A percentile compares a stretch with the other conserved stretches of the same genome.
Evolutionary conservation across 2,797 vertebrate species (phyloP).

Genomic region (Bradypus variegatus): DNA sequence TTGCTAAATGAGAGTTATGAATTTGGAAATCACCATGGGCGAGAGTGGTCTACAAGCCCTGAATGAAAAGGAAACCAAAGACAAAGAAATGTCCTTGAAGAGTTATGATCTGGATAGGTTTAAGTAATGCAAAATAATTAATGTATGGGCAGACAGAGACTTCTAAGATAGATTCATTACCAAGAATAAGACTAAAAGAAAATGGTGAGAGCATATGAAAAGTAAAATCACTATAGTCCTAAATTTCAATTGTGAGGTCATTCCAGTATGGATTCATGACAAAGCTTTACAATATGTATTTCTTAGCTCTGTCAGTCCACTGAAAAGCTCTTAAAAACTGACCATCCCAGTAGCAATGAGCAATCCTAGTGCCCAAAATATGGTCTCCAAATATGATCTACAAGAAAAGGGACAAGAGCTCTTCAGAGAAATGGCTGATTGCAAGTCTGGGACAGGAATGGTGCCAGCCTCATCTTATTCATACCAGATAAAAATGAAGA

Average conservation of each 20-base stretch:
- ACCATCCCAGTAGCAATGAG: not conserved
- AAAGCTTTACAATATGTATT: not conserved
- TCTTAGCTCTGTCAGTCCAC: not conserved
- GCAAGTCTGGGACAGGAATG: not conserved
- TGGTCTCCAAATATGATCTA: not conserved
- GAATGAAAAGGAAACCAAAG: conserved; percentile 2
- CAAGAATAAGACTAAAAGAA: not conserved
- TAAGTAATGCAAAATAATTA: not conserved
- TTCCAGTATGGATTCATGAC: not conserved
- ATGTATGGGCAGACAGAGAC: not conserved
- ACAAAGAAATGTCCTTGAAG: not conserved
- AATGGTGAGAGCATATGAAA: not conserved
- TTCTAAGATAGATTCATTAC: not conserved
- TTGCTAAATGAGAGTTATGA: not conserved
- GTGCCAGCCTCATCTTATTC: not conserved
- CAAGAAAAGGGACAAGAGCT: not conserved
- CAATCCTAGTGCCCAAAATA: not conserved
- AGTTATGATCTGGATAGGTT: not conserved
- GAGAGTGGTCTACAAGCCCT: not conserved
- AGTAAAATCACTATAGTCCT: not conserved
- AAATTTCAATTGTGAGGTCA: not conserved
- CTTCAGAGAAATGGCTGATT: not conserved
- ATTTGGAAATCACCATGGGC: not conserved
- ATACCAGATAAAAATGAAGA: not conserved
- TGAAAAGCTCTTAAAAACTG: not conserved